phyloP scores from a whole-genome alignment of 2,888 invertebrate genomes.

The Oscheius sp. region DNA sequence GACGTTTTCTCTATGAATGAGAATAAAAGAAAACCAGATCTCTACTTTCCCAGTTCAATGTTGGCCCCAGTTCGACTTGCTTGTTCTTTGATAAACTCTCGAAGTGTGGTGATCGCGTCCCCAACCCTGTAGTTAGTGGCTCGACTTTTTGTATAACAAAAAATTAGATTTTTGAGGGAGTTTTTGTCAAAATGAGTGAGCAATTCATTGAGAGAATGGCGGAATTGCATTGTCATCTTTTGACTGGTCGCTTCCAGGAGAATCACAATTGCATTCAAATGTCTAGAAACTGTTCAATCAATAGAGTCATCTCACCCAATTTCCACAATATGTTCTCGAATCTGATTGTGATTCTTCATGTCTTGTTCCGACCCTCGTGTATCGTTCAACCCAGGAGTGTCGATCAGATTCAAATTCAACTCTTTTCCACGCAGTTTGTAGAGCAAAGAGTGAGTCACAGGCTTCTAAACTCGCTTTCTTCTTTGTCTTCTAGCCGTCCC shows the following conservation, averaged over 20 bases:
- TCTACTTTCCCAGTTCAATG: neutral
- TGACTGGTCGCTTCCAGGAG: constrained; percentile 42
- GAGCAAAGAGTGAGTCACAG: neutral
- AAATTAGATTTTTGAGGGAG: constrained; percentile 53
- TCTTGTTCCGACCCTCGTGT: constrained; percentile 1
- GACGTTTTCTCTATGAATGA: neutral
- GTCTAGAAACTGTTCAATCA: neutral
- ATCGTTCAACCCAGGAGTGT: neutral
- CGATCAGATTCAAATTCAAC: neutral
- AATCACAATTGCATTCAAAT: constrained; percentile 44
- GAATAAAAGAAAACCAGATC: no score
- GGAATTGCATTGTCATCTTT: constrained; percentile 36
- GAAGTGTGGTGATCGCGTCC: neutral
- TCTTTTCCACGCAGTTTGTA: no score
- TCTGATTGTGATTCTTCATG: neutral
- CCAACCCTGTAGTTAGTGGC: neutral
- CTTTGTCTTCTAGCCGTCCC: neutral
- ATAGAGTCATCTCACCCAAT: neutral
- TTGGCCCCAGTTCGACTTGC: neutral
- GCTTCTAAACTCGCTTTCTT: neutral
- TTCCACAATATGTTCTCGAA: neutral
- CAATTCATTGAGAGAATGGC: constrained; percentile 55
- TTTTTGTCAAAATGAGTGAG: constrained; percentile 48
- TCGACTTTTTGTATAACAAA: constrained; percentile 52
- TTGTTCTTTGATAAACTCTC: neutral